Base-by-base conservation (phyloP, 2,888 invertebrate species). In the Platypus cylindrus region DNA sequence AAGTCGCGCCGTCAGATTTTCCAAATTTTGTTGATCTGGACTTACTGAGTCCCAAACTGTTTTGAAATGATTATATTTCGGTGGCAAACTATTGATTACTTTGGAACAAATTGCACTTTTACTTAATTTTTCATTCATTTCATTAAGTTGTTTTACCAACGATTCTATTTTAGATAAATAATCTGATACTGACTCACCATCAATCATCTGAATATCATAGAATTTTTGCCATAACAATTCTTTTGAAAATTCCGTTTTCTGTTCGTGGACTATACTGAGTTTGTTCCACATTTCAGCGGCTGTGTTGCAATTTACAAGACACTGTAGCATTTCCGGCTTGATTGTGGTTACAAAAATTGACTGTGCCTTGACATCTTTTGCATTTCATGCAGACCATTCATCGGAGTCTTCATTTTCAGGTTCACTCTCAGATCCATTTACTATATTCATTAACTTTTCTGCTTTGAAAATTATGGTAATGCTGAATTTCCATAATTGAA, bases 221-320 rank as follows among this genome's bases (percentile, higher is more conserved):
- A 34, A 42, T 32, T 31, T 29, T 30, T 32, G 37, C 30, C 30
- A 56, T 3, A 55, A 12, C 12, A 44, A 13, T 13, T 49, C 47
- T n/a, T 46, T 42, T 5, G 45, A 45, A 0, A 46, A 33, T 15
- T 49, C 48, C 3, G 34, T 43, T 32, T 47, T 48, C 17, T 45
- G 48, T 34, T 51, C 51, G 27, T 43, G 53, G 1, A 52, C 39
- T 9, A 27, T 32, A 1, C 39, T 17, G 1, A 53, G 39, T 36
- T 50, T 50, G 2, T 44, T 29, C 49, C 51, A 54, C 49, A 53
- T 53, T 5, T 44, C 41, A 5, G 43, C 28, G 7, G 50, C 35
- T 2, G 43, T 32, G 11, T 40, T 25, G 27, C 49, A 50, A 22
- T 34, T 8, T 9, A 12, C 11, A n/a, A n/a, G n/a, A n/a, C n/a